Evolutionary conservation across 1,140 invertebrate species (phyloP), one percentile per base, ranked within the genome.

Genomic region (Lerema accius): DNA sequence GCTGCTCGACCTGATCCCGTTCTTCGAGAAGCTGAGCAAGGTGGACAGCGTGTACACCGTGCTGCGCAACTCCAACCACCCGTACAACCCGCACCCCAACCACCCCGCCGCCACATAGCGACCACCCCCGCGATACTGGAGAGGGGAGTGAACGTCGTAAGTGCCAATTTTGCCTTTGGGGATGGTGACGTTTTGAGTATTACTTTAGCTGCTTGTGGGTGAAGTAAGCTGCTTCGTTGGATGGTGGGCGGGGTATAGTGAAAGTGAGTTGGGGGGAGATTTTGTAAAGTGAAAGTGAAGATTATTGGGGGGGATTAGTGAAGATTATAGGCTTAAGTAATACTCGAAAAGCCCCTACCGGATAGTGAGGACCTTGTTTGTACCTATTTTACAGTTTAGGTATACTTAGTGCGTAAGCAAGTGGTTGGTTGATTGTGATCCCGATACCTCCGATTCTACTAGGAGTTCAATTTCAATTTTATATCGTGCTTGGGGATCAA

Each of bases 41-140:
- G 96, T 97, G 75, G 97, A 98, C 80, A 97, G 96, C 92, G 97
- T 98, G 76, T 98, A 98, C 91, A 96, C 95, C 84, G 95, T 98
- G 89, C 92, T 98, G 81, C 95, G 96, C 78, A 97, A 97, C 92
- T 96, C 95, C 60, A 97, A 97, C 92, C 95, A 95, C 80, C 95
- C 95, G 48, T 95, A 95, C 88, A 95, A 95, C 76, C 90, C 92
- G n/a, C 67, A 83, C 89, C 48, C 82, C 84, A 69, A 78, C 75
- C 73, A 83, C 74, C 69, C 82, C 89, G 40, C 83, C 90, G 69
- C 74, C 83, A 59, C 61, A n/a, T n/a, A n/a, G n/a, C n/a, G n/a
- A n/a, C n/a, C n/a, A 56, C 80, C 58, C 67, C 80, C 58, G 74
- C 76, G 64, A 75, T 71, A 26, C 46, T 82, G 78, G 67, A 79